Percentiles rank a stretch among this genome's conserved stretches.
These are phyloP conservation scores for Hystrix cristata DNA, from an alignment of 2,113 vertebrate genomes.

Conservation along the genomic window DNA sequence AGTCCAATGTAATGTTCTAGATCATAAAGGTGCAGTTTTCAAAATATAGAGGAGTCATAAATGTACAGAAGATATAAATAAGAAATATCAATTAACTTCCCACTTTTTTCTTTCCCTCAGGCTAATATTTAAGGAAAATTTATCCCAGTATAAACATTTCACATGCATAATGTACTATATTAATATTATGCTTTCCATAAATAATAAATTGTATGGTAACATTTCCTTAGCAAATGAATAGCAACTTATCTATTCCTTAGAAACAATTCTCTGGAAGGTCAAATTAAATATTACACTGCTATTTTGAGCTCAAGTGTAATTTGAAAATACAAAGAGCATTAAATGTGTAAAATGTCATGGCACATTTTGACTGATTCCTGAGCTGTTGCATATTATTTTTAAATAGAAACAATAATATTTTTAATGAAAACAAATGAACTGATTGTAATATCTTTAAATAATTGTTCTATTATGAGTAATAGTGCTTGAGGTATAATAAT, in stretches of 20 bases:
- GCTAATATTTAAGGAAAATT: neutral
- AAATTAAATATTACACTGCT: neutral
- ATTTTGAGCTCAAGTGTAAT: neutral
- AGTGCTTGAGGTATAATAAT: conserved; percentile 35
- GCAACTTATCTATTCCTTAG: neutral
- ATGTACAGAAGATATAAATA: neutral
- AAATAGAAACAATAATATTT: conserved; percentile 34
- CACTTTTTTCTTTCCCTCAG: neutral
- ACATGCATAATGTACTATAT: neutral
- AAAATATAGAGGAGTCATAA: neutral
- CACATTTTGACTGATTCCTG: conserved; percentile 6
- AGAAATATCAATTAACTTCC: neutral
- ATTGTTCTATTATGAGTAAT: conserved; percentile 10
- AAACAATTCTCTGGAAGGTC: neutral
- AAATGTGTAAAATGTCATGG: neutral
- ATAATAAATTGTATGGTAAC: neutral
- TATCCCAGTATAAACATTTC: neutral
- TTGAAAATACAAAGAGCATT: neutral
- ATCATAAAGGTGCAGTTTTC: neutral
- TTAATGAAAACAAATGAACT: conserved; percentile 27
- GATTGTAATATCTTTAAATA: conserved; percentile 60
- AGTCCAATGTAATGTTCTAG: neutral
- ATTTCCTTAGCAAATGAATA: neutral
- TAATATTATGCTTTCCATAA: neutral
- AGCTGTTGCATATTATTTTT: conserved; percentile 7